Evolutionary conservation across 2,113 vertebrate genomes (phyloP), one percentile per base, ranked within the genome.

Genomic region (Oophaga pumilio): DNA sequence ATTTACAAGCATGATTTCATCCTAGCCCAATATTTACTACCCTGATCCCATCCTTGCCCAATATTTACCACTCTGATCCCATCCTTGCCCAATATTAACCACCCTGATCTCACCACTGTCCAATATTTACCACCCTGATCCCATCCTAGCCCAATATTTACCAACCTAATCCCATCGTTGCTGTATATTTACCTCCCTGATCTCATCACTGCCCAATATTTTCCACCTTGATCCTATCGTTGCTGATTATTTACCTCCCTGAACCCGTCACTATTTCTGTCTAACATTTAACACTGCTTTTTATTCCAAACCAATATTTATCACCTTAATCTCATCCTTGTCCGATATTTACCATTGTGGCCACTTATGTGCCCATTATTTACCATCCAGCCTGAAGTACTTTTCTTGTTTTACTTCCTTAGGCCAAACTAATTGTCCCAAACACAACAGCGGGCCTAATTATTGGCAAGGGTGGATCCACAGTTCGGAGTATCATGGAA

Each of bases 381-480:
- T 57, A 64, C 2, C 17, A 59, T 43, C 52, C 43, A 14, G 13
- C 1, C 14, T 28, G 7, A 73, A 71, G 26, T 14, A 78, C 26
- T 28, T 18, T 7, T 79, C 52, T 79, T 14, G 8, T 57, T 28
- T 57, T 10, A 53, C 52, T 57, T 79, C 26, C 20, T 10, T 91
- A 98, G 97, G 97, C 97, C 88, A 98, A 98, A 92, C 93, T 98
- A 87, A 97, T 98, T 17, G 97, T 98, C 69, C 97, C 97, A 56
- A 98, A 98, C 95, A 98, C 97, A 91, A 98, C 97, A 0, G 97
- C 97, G 0, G 97, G 97, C 33, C 91, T 98, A 85, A 98, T 98
- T 93, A 98, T 98, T 60, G 97, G 97, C 66, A 98, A 98, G 88
- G 97, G 96, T 0, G 97, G 97, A 0, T 96, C 96, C 0, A 98